These are phyloP conservation scores for Coreoperca whiteheadi DNA, from an alignment of 2,113 vertebrate genomes.

Conservation along the genomic window DNA sequence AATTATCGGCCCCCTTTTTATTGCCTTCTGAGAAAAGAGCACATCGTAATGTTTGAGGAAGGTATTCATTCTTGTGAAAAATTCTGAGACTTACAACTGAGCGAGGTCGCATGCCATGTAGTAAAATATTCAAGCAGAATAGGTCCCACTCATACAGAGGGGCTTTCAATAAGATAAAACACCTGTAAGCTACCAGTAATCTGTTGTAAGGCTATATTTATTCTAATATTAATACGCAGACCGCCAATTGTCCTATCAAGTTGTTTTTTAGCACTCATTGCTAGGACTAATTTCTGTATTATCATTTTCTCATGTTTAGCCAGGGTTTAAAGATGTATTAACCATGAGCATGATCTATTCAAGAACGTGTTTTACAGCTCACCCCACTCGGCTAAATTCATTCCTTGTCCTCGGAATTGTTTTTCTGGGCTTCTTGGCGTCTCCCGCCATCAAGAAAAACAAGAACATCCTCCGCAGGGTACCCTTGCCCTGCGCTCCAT, in stretches of 20 bases:
- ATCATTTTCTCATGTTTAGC: slow-evolving; percentile 3
- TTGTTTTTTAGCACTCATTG: slow-evolving; percentile 31
- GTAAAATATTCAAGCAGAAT: slow-evolving; percentile 39
- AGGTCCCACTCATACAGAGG: background rate
- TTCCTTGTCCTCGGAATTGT: slow-evolving; percentile 28
- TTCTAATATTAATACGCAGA: slow-evolving; percentile 1
- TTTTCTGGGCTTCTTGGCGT: slow-evolving; percentile 22
- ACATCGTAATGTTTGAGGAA: background rate
- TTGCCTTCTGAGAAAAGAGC: background rate
- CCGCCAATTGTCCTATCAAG: background rate
- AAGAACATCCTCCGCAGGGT: slow-evolving; percentile 42
- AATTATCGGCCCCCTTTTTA: slow-evolving; percentile 5
- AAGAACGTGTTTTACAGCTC: background rate
- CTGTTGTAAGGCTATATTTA: background rate
- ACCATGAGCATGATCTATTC: background rate
- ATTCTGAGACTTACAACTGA: background rate
- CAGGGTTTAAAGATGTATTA: slow-evolving; percentile 18
- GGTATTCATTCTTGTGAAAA: background rate
- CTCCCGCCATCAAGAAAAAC: slow-evolving; percentile 40
- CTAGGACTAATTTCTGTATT: background rate
- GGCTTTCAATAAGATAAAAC: slow-evolving; percentile 38
- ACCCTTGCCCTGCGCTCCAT: slow-evolving; percentile 9
- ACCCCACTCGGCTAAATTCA: background rate
- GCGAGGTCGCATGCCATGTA: background rate
- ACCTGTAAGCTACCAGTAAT: background rate